Conservation (phyloP, 2,888 invertebrate species). For the Lasius fuliginosus region DNA sequence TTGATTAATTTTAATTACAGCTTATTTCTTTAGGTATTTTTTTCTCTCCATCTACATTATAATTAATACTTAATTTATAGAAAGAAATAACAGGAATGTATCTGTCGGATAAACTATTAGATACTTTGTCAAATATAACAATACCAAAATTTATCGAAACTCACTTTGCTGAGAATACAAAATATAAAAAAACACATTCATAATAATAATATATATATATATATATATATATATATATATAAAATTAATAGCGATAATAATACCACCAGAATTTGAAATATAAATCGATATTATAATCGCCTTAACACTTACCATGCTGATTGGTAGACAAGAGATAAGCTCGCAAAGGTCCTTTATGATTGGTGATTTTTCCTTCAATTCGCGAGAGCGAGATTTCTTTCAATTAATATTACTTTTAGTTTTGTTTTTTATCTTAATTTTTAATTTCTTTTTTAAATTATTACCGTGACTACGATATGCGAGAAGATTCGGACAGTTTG, state of each 20-base stretch:
- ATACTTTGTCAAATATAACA: not conserved
- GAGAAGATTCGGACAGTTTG: not conserved
- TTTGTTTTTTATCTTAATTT: not conserved
- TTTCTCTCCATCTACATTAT: not conserved
- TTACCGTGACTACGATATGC: not conserved
- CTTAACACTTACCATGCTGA: conserved; percentile 25
- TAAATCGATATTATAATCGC: not conserved
- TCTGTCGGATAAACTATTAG: not conserved
- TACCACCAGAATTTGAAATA: conserved; percentile 16
- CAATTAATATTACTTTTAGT: not conserved
- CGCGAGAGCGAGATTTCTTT: not conserved
- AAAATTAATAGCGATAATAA: not conserved
- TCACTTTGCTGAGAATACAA: not conserved
- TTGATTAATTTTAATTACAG: not conserved
- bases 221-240: not conserved
- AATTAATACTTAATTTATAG: not conserved
- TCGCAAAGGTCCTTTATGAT: not conserved
- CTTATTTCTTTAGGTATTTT: not conserved
- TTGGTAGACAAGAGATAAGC: not conserved
- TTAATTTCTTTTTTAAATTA: not conserved
- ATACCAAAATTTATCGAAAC: not conserved
- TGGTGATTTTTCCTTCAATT: not conserved
- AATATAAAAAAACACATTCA: not conserved
- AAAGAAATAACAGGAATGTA: not conserved
- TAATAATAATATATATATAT: not conserved